phyloP scores from a whole-genome alignment of 2,888 invertebrate genomes.

The Hirtodrosophila duncani region DNA sequence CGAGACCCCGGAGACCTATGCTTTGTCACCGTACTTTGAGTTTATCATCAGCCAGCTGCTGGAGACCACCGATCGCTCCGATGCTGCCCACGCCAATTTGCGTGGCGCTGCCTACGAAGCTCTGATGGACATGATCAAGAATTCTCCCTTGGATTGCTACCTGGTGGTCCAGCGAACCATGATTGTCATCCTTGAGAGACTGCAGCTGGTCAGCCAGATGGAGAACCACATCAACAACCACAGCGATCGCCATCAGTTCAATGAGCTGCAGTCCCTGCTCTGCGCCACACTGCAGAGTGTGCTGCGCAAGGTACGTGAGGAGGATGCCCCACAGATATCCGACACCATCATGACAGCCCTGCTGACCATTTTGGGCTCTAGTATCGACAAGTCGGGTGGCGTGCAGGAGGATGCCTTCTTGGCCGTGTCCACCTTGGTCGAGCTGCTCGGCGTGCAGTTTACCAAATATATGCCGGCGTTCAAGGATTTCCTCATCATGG shows the following conservation, averaged over 20 bases:
- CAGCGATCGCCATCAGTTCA: constrained; percentile 94
- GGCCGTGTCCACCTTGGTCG: constrained; percentile 97
- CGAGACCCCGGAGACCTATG: constrained; percentile 91
- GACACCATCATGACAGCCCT: constrained; percentile 98
- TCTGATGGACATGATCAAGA: constrained; percentile 99
- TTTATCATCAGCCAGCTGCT: constrained; percentile 93
- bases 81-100: constrained; percentile 95
- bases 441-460: constrained; percentile 94
- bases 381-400: constrained; percentile 91
- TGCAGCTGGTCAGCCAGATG: constrained; percentile 97
- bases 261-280: constrained; percentile 95
- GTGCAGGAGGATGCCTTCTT: constrained; percentile 99
- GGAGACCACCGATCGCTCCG: constrained; percentile 95
- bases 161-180: constrained; percentile 97
- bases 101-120: constrained; percentile 99
- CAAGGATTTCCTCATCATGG: constrained; percentile 93
- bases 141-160: constrained; percentile 98
- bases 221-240: constrained; percentile 92
- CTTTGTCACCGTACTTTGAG: constrained; percentile 95
- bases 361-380: constrained; percentile 95
- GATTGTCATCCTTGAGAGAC: constrained; percentile 94
- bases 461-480: constrained; percentile 98
- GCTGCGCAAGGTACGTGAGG: constrained; percentile 93
- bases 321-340: constrained; percentile 97
- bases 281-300: constrained; percentile 98